These are phyloP conservation scores for Pogonomyrmex barbatus DNA, from an alignment of 1,140 invertebrate genomes.

Conservation along the genomic window DNA sequence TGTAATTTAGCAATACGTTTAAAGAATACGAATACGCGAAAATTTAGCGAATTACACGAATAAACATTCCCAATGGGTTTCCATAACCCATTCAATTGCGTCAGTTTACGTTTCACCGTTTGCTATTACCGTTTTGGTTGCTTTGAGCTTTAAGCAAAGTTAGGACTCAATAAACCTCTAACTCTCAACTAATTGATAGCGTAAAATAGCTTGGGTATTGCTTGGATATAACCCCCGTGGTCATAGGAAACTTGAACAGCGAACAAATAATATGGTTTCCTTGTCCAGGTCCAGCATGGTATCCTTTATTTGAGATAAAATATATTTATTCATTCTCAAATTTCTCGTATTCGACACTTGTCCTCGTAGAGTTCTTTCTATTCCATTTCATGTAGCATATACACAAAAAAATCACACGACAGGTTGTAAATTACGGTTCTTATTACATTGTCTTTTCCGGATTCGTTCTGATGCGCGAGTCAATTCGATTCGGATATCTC, in stretches of 20 bases:
- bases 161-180: conserved; percentile 33
- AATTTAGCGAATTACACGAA: conserved; percentile 21
- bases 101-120: conserved; percentile 29
- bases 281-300: conserved; percentile 1
- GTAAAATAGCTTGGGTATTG: conserved; percentile 18
- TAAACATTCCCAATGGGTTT: too few relatives aligned
- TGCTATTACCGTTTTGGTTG: conserved; percentile 32
- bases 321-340: background rate
- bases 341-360: background rate
- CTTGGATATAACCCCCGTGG: background rate
- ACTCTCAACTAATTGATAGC: conserved; percentile 53
- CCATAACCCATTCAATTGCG: conserved; percentile 34
- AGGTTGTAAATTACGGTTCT: conserved; percentile 4
- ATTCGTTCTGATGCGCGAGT: conserved; percentile 15
- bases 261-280: conserved; percentile 1
- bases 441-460: background rate
- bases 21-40: background rate
- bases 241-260: background rate
- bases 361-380: background rate
- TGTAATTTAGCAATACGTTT: background rate
- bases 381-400: background rate
- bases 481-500: conserved; percentile 41
- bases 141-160: conserved; percentile 50
- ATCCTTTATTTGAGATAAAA: background rate
- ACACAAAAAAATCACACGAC: background rate